Percentiles rank a stretch among this genome's conserved stretches.
Evolutionary conservation across 2,797 vertebrate genomes (phyloP).

Genomic region (Stomatorhinus walkeri): DNA sequence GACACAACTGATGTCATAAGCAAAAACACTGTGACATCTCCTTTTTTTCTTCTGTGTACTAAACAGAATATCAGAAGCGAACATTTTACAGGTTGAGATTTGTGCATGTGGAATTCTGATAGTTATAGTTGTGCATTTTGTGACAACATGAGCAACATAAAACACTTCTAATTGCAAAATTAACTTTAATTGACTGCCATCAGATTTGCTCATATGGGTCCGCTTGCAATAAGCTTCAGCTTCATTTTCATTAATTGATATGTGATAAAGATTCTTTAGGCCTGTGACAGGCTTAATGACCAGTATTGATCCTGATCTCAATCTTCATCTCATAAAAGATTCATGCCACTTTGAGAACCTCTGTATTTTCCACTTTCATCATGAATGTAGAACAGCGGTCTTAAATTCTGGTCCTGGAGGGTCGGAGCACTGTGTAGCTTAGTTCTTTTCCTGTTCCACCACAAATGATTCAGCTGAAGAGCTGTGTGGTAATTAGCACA

Average conservation of each 20-base stretch:
- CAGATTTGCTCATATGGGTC: constrained; percentile 26
- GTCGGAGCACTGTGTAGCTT: neutral
- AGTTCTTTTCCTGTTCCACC: neutral
- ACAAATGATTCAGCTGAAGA: neutral
- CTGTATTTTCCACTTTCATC: constrained; percentile 33
- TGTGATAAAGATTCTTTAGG: constrained; percentile 28
- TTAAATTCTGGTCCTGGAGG: neutral
- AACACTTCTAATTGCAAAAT: neutral
- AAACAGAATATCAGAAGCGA: constrained; percentile 20
- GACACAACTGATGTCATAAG: constrained; percentile 33
- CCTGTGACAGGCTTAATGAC: constrained; percentile 33
- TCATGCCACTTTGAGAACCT: constrained; percentile 54
- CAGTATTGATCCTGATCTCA: constrained; percentile 44
- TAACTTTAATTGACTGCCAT: constrained; percentile 31
- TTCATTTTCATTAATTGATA: constrained; percentile 18
- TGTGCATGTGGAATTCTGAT: neutral
- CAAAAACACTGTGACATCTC: constrained; percentile 46
- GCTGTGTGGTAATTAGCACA: neutral
- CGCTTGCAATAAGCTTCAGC: neutral
- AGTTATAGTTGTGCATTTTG: neutral
- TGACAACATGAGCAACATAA: neutral
- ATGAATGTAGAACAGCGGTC: constrained; percentile 28
- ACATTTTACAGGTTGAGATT: neutral
- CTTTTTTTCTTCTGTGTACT: constrained; percentile 40
- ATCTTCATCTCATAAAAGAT: constrained; percentile 59